phyloP scores from a whole-genome alignment of 2,113 vertebrate genomes.

The Polypterus senegalus region DNA sequence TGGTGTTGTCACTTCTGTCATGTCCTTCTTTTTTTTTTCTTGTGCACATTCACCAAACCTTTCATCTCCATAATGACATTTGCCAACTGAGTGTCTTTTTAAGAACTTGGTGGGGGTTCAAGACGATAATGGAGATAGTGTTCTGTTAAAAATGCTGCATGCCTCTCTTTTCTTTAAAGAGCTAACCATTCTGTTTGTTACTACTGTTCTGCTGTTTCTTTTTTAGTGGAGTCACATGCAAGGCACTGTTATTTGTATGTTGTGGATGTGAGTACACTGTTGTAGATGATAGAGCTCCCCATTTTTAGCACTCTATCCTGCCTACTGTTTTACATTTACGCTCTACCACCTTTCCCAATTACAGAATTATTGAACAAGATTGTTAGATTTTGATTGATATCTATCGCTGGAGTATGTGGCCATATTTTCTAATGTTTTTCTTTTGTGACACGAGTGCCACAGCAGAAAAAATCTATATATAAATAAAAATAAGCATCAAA shows the following conservation, averaged over 20 bases:
- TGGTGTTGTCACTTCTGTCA: too few relatives aligned
- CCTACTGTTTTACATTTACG: constrained; percentile 74
- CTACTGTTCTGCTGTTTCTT: constrained; percentile 87
- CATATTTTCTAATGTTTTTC: constrained; percentile 49
- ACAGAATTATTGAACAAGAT: constrained; percentile 50
- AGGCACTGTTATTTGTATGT: constrained; percentile 93
- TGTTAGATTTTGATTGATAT: constrained; percentile 41
- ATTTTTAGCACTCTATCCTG: constrained; percentile 86
- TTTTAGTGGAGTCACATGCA: constrained; percentile 90
- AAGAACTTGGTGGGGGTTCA: constrained; percentile 16
- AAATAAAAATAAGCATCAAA: constrained; percentile 48
- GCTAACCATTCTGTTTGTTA: constrained; percentile 76
- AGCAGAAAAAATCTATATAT: constrained; percentile 49
- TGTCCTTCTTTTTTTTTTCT: too few relatives aligned
- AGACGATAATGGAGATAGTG: not conserved
- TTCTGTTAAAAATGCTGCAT: constrained; percentile 40
- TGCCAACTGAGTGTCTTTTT: not conserved
- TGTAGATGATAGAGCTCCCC: constrained; percentile 76
- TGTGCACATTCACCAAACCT: too few relatives aligned
- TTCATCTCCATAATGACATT: not conserved
- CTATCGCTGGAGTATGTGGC: constrained; percentile 54
- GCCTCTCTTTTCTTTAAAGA: constrained; percentile 63
- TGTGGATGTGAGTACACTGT: constrained; percentile 94
- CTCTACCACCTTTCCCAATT: constrained; percentile 87
- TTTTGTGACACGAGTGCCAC: constrained; percentile 57